phyloP scores from a whole-genome alignment of 2,888 invertebrate species.

The Beris morrisii region DNA sequence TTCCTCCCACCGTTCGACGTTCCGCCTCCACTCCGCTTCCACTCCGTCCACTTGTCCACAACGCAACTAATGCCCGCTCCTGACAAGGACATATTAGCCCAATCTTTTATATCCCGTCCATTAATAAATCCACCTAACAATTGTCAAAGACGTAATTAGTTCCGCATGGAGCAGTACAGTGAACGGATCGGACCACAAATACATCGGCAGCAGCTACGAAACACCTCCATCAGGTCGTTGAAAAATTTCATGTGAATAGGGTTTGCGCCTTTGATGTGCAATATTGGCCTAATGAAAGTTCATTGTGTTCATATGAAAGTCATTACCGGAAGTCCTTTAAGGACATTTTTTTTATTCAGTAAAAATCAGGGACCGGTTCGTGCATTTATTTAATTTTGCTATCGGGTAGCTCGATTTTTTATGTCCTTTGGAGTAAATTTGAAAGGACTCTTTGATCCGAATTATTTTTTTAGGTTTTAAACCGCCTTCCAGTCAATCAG shows the following conservation, averaged over 20 bases:
- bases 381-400: too few relatives aligned
- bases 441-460: too few relatives aligned
- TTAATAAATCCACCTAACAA: slow-evolving; percentile 30
- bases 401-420: too few relatives aligned
- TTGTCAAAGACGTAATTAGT: slow-evolving; percentile 29
- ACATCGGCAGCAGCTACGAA: neutral
- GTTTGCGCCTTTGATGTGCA: slow-evolving; percentile 10
- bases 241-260: neutral
- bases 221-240: neutral
- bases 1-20: slow-evolving; percentile 4
- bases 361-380: too few relatives aligned
- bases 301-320: neutral
- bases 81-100: slow-evolving; percentile 30
- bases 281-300: slow-evolving; percentile 12
- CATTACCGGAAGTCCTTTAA: slow-evolving; percentile 1
- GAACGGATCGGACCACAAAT: neutral
- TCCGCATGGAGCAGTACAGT: slow-evolving; percentile 15
- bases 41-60: neutral
- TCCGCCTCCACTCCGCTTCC: neutral
- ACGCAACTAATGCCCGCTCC: slow-evolving; percentile 6
- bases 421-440: too few relatives aligned
- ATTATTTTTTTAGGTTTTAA: too few relatives aligned
- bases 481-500: too few relatives aligned
- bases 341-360: neutral
- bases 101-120: slow-evolving; percentile 25